A percentile compares a stretch with the other conserved stretches of the same genome.
Evolutionary conservation across 1,140 invertebrate species (phyloP).

Genomic region (Aphidius ervi): DNA sequence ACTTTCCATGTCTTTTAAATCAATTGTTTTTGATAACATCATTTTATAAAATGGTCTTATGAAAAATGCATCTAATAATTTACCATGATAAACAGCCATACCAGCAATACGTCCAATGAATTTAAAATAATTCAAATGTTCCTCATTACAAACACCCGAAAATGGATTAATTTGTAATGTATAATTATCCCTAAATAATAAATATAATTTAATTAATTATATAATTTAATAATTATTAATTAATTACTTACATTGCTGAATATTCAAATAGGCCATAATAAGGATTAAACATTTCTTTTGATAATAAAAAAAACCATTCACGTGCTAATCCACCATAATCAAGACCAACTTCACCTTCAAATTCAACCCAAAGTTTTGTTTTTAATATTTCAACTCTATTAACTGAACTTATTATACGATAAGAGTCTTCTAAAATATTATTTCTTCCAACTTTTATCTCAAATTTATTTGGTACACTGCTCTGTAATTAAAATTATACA

Average conservation of each 20-base stretch:
- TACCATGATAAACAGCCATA: slow-evolving; percentile 98
- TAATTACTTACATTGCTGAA: slow-evolving; percentile 72
- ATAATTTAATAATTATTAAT: neutral
- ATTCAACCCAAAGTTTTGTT: slow-evolving; percentile 98
- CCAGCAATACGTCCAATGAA: slow-evolving; percentile 97
- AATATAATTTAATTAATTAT: slow-evolving; percentile 12
- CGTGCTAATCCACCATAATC: slow-evolving; percentile 96
- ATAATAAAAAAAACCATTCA: slow-evolving; percentile 98
- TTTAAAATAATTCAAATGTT: slow-evolving; percentile 97
- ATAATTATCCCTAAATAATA: slow-evolving; percentile 82
- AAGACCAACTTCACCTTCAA: slow-evolving; percentile 93
- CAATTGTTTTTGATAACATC: slow-evolving; percentile 94
- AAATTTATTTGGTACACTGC: slow-evolving; percentile 95
- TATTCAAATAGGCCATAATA: slow-evolving; percentile 99
- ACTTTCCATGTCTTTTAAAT: slow-evolving; percentile 96
- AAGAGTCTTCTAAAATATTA: slow-evolving; percentile 94
- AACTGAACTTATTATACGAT: slow-evolving; percentile 82
- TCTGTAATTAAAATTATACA: slow-evolving; percentile 56
- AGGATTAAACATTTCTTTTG: slow-evolving; percentile 99
- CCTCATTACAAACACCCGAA: slow-evolving; percentile 94
- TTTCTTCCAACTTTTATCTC: slow-evolving; percentile 90
- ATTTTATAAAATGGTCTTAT: slow-evolving; percentile 99
- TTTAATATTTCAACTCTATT: slow-evolving; percentile 84
- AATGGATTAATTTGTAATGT: slow-evolving; percentile 98
- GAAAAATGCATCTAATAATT: slow-evolving; percentile 96